Conservation (phyloP, 2,113 vertebrate genomes). For the Cyphomyrus discorhynchus region DNA sequence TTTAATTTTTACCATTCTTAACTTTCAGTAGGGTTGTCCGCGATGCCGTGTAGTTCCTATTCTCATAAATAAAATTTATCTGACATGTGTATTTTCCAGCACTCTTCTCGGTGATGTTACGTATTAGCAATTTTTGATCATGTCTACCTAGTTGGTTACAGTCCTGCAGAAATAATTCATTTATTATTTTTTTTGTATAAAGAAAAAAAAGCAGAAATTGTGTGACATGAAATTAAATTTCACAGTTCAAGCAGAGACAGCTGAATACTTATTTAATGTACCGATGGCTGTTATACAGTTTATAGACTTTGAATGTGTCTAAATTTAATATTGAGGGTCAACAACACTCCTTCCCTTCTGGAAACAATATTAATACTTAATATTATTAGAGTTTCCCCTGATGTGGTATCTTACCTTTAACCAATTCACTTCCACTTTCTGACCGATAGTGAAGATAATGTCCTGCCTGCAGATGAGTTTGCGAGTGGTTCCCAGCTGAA, state of each 20-base stretch:
- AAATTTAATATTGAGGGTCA: background rate
- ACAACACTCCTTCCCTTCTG: too few relatives aligned
- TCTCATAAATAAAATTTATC: constrained; percentile 8
- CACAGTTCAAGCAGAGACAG: background rate
- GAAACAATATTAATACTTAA: background rate
- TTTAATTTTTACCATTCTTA: background rate
- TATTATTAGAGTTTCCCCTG: background rate
- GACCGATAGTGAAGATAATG: background rate
- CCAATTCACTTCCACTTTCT: constrained; percentile 16
- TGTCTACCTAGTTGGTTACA: background rate
- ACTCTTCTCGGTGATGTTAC: background rate
- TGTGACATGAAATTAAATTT: background rate
- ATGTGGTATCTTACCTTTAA: constrained; percentile 9
- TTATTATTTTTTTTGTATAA: background rate
- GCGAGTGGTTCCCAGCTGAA: background rate
- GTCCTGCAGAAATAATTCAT: constrained; percentile 2
- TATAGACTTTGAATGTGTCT: background rate
- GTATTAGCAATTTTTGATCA: background rate
- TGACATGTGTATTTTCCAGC: constrained; percentile 20
- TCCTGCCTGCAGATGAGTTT: background rate
- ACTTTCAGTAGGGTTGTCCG: constrained; percentile 2
- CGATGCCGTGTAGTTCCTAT: constrained; percentile 1
- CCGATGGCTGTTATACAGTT: background rate
- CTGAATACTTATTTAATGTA: background rate
- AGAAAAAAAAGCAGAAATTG: background rate